phyloP scores from a whole-genome alignment of 2,888 invertebrate genomes.

The Notocelia uddmanniana region DNA sequence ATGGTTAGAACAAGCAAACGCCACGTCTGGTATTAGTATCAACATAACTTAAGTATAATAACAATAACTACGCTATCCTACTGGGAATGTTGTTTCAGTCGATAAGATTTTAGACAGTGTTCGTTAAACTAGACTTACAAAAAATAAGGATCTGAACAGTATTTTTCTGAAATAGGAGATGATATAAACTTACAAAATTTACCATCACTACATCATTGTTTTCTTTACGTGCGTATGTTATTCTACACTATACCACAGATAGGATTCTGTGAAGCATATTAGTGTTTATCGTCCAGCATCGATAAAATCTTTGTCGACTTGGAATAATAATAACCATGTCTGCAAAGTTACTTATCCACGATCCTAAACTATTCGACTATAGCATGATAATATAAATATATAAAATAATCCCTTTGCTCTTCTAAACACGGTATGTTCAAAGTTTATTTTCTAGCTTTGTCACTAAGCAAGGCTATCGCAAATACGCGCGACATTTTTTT shows the following conservation, averaged over 20 bases:
- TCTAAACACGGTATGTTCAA: neutral
- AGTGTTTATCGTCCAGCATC: neutral
- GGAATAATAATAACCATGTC: too few species aligned
- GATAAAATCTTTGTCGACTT: neutral
- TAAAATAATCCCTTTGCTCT: too few species aligned
- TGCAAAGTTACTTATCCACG: neutral
- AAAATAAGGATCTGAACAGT: constrained; percentile 34
- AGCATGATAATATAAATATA: too few species aligned
- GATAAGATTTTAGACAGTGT: neutral
- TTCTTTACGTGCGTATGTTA: neutral
- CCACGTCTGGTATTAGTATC: constrained; percentile 26
- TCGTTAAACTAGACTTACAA: constrained; percentile 25
- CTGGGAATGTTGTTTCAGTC: constrained; percentile 2
- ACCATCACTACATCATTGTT: neutral
- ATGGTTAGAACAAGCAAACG: constrained; percentile 42
- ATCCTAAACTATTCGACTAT: neutral
- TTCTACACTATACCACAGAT: neutral
- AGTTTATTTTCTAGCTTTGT: neutral
- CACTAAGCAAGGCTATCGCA: neutral
- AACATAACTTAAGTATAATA: constrained; percentile 24
- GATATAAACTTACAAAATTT: neutral
- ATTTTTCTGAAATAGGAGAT: constrained; percentile 34
- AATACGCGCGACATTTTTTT: too few species aligned
- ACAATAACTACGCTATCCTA: constrained; percentile 13
- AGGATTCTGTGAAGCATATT: neutral